These are phyloP conservation scores for Entomyzon cyanotis DNA, from an alignment of 2,113 vertebrate species.

Conservation along the genomic window DNA sequence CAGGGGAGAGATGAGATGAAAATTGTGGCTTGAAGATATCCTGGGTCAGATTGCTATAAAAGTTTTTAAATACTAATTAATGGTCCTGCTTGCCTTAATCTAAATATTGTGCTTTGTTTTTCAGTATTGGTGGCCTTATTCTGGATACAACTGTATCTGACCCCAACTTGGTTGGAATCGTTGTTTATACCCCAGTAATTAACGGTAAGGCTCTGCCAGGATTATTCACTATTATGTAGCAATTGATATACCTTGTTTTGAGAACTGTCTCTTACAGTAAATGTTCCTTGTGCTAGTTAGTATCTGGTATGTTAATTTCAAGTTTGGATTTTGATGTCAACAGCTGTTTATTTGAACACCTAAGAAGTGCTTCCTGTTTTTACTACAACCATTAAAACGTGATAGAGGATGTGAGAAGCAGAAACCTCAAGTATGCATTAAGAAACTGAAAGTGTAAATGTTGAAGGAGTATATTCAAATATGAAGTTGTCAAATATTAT, in stretches of 20 bases:
- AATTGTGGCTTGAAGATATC: neutral
- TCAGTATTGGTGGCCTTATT: conserved; percentile 97
- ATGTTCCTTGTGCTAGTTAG: conserved; percentile 1
- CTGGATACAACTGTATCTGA: conserved; percentile 97
- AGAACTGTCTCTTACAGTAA: neutral
- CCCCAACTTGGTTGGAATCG: conserved; percentile 94
- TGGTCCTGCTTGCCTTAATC: neutral
- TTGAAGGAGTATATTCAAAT: neutral
- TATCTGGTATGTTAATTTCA: neutral
- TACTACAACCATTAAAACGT: neutral
- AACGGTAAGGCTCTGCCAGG: conserved; percentile 83
- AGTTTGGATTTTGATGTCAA: neutral
- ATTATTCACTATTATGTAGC: neutral
- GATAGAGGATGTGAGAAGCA: neutral
- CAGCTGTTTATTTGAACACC: neutral
- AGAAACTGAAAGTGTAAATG: neutral
- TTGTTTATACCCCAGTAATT: conserved; percentile 96
- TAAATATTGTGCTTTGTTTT: conserved; percentile 55
- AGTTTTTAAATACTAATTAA: neutral
- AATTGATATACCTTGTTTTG: neutral
- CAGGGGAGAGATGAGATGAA: neutral
- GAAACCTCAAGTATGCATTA: neutral
- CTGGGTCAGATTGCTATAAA: neutral
- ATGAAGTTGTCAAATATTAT: neutral
- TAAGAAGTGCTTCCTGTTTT: neutral